Base-by-base conservation (phyloP, 2,113 vertebrate species). In the Pholis gunnellus region DNA sequence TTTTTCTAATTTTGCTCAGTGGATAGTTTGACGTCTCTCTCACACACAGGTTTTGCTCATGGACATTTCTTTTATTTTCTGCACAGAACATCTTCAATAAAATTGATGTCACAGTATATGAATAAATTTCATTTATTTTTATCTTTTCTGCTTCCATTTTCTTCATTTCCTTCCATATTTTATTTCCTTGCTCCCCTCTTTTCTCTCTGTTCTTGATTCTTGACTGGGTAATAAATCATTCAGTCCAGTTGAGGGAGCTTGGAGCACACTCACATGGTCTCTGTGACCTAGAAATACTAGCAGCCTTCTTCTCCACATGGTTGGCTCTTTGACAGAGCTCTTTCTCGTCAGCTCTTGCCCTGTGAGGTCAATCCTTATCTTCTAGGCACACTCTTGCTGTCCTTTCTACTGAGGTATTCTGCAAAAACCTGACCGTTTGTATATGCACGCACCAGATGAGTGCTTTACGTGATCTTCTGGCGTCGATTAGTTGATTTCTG, bases 141-240 rank as follows among this genome's bases (percentile, higher is more conserved):
- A 73, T 70, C 63, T 74, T 56, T 4, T 46, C 52, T 64, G 11
- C 22, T 57, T 68, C 46, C 29, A 69, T 59, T 70, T 84, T 81
- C 36, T 77, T 69, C 31, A 74, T 65, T 69, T 80, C 66, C 34
- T 70, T 64, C 44, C 50, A 72, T 77, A 77, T 74, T 81, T 67
- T 46, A 71, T 82, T 86, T 72, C 34, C 29, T 64, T 63, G 34
- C 69, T 20, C 4, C 27, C 70, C 25, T 80, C 65, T 34, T 52
- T 34, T 67, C 42, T 84, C 61, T 81, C 66, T 66, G 60, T 71
- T 86, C 71, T 81, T 84, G 84, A 87, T 79, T 87, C 78, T 74
- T 54, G 79, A 72, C 88, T 71, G 63, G 69, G 78, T 84, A 83
- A 92, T 92, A 85, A 91, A 93, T 93, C 91, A 89, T 91, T 90